Base-by-base conservation (phyloP, 2,113 vertebrate species). In the Willisornis vidua region DNA sequence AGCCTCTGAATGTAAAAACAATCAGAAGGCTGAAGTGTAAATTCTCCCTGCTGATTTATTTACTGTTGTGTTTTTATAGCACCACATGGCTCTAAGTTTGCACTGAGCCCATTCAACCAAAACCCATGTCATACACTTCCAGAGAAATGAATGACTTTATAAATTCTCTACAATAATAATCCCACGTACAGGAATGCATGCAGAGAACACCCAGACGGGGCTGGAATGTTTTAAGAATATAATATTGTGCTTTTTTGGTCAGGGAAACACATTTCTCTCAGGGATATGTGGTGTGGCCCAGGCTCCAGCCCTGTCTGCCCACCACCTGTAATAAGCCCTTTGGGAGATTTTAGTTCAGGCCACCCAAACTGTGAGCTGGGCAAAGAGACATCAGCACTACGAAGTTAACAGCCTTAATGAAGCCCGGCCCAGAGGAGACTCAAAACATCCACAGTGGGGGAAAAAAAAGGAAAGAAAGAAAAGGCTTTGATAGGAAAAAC, bases 81-180 rank as follows among this genome's bases (percentile, higher is more conserved):
- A 98, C 98, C 98, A 98, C 98, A 97, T 93, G 97, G 97, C 97
- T 97, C 96, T 97, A 97, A 98, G 98, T 98, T 98, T 98, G 98
- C 98, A 97, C 97, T 84, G 96, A 96, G 94, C 94, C 96, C 98
- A 97, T 98, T 99, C 98, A 99, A 98, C 98, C 98, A 98, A 98
- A 99, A 98, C 98, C 98, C 63, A 97, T 98, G 98, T 98, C 98
- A 98, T 97, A 98, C 98, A 98, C 98, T 98, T 98, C 98, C 98
- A 98, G 98, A 98, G 98, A 98, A 99, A 99, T 98, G 98, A 99
- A 99, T 98, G 98, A 98, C 98, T 98, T 98, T 98, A 98, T 99
- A 99, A 98, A 99, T 99, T 98, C 97, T 96, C 98, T 98, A 98
- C 98, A 98, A 98, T 98, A 99, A 99, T 98, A 99, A 98, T 98